Conservation (phyloP, 2,113 vertebrate species). For the Piprites chloris region DNA sequence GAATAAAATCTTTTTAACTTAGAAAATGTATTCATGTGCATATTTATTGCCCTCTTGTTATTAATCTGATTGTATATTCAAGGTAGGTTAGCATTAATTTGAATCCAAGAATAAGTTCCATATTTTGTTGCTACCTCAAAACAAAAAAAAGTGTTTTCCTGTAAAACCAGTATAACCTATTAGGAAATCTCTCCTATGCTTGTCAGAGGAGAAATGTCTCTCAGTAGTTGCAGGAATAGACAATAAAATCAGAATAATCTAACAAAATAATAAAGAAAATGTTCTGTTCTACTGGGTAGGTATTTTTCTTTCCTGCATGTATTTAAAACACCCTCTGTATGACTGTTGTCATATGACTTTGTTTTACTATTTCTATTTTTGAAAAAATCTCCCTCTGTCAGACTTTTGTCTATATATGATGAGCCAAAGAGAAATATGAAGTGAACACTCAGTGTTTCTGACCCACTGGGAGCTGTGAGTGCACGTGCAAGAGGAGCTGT, state of each 20-base stretch:
- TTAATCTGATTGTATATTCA: background rate
- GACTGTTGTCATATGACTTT: background rate
- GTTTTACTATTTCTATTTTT: background rate
- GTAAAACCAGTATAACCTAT: background rate
- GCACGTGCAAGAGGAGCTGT: background rate
- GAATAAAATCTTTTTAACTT: background rate
- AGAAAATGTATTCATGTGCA: background rate
- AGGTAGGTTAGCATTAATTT: background rate
- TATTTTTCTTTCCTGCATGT: background rate
- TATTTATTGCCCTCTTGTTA: background rate
- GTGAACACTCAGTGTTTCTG: background rate
- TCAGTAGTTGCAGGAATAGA: background rate
- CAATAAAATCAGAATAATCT: background rate
- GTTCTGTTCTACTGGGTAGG: background rate
- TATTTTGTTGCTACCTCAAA: background rate
- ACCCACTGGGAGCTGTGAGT: background rate
- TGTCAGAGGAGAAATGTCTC: background rate
- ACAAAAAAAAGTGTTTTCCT: background rate
- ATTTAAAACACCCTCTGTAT: background rate
- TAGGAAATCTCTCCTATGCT: background rate
- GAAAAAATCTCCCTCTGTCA: background rate
- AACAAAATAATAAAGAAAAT: background rate
- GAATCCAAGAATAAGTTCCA: background rate
- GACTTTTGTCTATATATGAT: background rate
- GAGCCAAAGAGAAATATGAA: constrained; percentile 1